Evolutionary conservation across 2,113 vertebrate species (phyloP).

Genomic region (Taurulus bubalis): DNA sequence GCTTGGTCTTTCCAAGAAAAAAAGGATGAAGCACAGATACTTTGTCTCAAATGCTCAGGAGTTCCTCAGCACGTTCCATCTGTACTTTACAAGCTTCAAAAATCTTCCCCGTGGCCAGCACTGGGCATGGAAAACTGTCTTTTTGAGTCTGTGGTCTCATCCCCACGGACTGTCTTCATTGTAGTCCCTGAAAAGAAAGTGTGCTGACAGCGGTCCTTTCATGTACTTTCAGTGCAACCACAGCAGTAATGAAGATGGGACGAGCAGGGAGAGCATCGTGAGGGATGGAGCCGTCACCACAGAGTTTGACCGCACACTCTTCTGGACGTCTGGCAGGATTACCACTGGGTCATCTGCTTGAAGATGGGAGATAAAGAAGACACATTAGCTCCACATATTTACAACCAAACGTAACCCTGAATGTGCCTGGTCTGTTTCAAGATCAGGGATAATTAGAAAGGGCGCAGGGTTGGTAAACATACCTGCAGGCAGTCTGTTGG

Average conservation of each 20-base stretch:
- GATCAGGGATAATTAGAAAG: conserved; percentile 52
- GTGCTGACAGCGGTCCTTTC: conserved; percentile 59
- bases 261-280: conserved; percentile 77
- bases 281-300: conserved; percentile 67
- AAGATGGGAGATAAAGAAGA: conserved; percentile 44
- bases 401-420: not conserved
- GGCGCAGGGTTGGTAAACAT: conserved; percentile 43
- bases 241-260: conserved; percentile 83
- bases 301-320: conserved; percentile 85
- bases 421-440: conserved; percentile 19
- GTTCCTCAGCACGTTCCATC: conserved; percentile 50
- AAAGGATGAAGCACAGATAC: conserved; percentile 45
- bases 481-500: conserved; percentile 85
- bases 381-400: conserved; percentile 33
- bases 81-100: conserved; percentile 60
- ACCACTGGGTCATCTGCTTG: conserved; percentile 87
- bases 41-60: conserved; percentile 48
- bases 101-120: conserved; percentile 80
- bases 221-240: conserved; percentile 76
- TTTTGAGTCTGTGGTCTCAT: conserved; percentile 74
- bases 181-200: conserved; percentile 67
- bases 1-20: conserved; percentile 48
- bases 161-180: conserved; percentile 76
- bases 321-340: conserved; percentile 84
- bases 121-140: conserved; percentile 70